Evolutionary conservation across 2,888 invertebrate species (phyloP).

Genomic region (Lasius platythorax): DNA sequence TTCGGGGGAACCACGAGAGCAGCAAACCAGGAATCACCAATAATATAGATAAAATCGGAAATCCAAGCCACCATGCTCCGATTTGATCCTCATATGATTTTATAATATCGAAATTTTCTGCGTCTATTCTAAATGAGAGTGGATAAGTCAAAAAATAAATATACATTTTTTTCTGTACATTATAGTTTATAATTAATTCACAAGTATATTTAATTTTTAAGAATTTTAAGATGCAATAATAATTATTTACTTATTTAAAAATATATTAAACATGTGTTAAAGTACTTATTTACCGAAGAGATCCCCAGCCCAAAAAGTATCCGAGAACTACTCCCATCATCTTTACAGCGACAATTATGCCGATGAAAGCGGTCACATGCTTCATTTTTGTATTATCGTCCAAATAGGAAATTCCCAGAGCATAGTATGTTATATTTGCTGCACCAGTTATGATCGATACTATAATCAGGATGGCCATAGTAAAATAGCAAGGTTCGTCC

Average conservation of each 20-base stretch:
- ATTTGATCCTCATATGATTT: constrained; percentile 81
- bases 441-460: constrained; percentile 87
- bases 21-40: constrained; percentile 86
- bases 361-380: constrained; percentile 86
- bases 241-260: background rate
- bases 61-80: constrained; percentile 86
- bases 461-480: constrained; percentile 86
- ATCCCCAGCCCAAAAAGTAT: constrained; percentile 81
- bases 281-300: constrained; percentile 75
- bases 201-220: background rate
- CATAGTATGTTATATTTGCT: constrained; percentile 86
- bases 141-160: constrained; percentile 34
- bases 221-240: background rate
- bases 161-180: background rate
- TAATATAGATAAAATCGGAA: constrained; percentile 86
- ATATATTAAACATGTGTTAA: background rate
- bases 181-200: background rate
- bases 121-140: constrained; percentile 75
- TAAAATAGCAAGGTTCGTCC: constrained; percentile 80
- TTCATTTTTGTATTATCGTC: constrained; percentile 88
- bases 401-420: constrained; percentile 88
- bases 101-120: constrained; percentile 76
- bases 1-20: constrained; percentile 88
- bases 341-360: constrained; percentile 78
- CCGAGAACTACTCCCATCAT: constrained; percentile 80